phyloP scores from a whole-genome alignment of 2,797 vertebrate genomes.

The Tolypeutes matacus region DNA sequence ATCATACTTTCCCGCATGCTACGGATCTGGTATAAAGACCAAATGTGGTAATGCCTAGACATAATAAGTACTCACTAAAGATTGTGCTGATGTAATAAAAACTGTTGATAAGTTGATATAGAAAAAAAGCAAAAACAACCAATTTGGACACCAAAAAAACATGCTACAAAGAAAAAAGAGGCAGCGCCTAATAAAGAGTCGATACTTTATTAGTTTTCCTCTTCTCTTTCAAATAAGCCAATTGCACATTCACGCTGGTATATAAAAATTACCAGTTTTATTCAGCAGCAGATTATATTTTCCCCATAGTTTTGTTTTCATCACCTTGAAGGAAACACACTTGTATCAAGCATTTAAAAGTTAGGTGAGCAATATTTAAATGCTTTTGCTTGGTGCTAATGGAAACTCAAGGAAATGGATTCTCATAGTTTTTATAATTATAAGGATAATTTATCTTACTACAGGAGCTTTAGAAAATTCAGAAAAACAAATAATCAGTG shows the following conservation, averaged over 20 bases:
- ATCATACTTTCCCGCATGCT: neutral
- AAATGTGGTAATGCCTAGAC: neutral
- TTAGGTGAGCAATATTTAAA: neutral
- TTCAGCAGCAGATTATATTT: neutral
- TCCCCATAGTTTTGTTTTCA: neutral
- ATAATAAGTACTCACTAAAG: neutral
- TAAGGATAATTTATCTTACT: neutral
- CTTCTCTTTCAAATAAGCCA: neutral
- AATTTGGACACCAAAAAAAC: neutral
- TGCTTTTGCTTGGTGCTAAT: neutral
- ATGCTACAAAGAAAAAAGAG: neutral
- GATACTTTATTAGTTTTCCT: neutral
- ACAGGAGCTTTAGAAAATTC: neutral
- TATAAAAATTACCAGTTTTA: neutral
- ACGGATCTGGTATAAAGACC: neutral
- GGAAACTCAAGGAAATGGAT: neutral
- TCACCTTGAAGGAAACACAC: neutral
- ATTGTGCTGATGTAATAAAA: neutral
- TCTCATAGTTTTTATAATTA: neutral
- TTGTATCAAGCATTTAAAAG: neutral
- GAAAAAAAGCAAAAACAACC: neutral
- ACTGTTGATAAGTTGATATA: neutral
- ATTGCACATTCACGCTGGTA: neutral
- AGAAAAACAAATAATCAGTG: neutral
- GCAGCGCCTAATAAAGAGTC: neutral